These are phyloP conservation scores for Siniperca undulata DNA, from an alignment of 2,797 vertebrate genomes.

Conservation along the genomic window DNA sequence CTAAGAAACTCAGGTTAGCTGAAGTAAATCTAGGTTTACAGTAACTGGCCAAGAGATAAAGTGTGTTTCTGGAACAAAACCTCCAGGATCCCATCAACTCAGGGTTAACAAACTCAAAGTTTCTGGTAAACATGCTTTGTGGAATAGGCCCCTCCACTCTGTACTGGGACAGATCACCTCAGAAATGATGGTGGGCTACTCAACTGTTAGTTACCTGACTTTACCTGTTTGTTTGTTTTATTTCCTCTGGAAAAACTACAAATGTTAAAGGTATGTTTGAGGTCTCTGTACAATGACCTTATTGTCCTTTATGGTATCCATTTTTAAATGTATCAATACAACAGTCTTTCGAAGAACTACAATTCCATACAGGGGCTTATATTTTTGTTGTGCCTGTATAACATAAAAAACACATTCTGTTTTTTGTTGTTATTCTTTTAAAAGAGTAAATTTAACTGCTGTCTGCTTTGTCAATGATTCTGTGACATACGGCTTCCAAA, in stretches of 20 bases:
- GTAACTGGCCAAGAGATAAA: too few relatives aligned
- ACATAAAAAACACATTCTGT: background rate
- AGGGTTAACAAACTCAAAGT: background rate
- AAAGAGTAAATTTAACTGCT: slow-evolving; percentile 13
- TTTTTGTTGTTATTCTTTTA: background rate
- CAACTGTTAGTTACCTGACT: background rate
- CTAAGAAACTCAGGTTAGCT: background rate
- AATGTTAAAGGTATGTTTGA: too few relatives aligned
- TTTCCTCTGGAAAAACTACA: background rate
- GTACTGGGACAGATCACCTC: background rate
- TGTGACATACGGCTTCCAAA: slow-evolving; percentile 1
- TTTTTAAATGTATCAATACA: too few relatives aligned
- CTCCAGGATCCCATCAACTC: background rate
- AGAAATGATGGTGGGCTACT: background rate
- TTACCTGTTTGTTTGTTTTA: too few relatives aligned
- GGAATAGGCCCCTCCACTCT: background rate
- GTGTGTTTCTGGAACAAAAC: too few relatives aligned
- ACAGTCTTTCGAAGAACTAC: background rate
- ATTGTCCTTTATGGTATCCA: too few relatives aligned
- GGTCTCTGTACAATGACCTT: too few relatives aligned
- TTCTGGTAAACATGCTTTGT: too few relatives aligned
- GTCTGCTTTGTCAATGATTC: slow-evolving; percentile 30
- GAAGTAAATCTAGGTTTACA: background rate
- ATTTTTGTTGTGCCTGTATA: background rate
- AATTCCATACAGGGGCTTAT: background rate